A percentile compares a stretch with the other conserved stretches of the same genome.
Conservation (phyloP, 2,113 vertebrate genomes). For the Leptosomus discolor region DNA sequence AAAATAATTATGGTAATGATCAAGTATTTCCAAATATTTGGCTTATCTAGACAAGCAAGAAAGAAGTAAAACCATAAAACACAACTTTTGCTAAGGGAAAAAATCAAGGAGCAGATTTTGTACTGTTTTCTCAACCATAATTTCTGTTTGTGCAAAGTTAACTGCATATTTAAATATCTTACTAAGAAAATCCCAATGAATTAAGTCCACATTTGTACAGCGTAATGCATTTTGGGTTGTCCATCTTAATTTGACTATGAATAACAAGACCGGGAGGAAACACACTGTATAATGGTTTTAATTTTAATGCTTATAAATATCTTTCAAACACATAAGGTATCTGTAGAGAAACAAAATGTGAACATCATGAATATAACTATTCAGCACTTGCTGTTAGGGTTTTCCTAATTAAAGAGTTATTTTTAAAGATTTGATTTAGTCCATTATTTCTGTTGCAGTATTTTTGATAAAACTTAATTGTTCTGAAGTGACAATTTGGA, state of each 20-base stretch:
- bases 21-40: background rate
- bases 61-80: background rate
- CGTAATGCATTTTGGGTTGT: background rate
- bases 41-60: background rate
- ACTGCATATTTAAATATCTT: background rate
- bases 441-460: background rate
- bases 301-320: background rate
- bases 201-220: background rate
- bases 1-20: background rate
- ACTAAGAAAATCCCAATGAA: background rate
- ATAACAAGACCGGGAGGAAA: background rate
- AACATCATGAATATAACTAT: background rate
- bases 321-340: background rate
- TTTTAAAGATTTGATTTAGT: background rate
- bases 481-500: background rate
- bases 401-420: background rate
- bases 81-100: background rate
- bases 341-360: background rate
- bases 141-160: background rate
- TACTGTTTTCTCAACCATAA: background rate
- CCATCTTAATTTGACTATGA: background rate
- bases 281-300: background rate
- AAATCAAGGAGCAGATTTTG: background rate
- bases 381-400: background rate
- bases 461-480: background rate